Evolutionary conservation across 2,797 vertebrate genomes (phyloP).

Genomic region (Nannoperca obscura): DNA sequence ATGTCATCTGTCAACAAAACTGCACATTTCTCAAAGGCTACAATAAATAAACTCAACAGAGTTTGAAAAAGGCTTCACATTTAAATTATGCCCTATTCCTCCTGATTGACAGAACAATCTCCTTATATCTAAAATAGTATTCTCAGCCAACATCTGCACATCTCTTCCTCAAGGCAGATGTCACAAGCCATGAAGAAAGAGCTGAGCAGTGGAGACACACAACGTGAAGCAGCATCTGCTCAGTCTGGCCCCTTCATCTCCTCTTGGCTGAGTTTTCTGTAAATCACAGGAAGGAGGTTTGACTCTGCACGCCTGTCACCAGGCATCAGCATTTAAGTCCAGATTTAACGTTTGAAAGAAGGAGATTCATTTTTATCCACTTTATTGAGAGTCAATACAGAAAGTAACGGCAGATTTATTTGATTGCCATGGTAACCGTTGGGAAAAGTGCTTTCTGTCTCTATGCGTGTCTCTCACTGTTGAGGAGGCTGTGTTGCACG

Average conservation of each 20-base stretch:
- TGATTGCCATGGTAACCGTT: slow-evolving; percentile 83
- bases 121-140: slow-evolving; percentile 28
- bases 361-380: slow-evolving; percentile 74
- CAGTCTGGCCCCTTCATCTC: slow-evolving; percentile 59
- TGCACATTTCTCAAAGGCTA: neutral
- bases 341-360: slow-evolving; percentile 75
- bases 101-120: slow-evolving; percentile 38
- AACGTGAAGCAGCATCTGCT: slow-evolving; percentile 71
- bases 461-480: slow-evolving; percentile 44
- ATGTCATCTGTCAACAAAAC: neutral
- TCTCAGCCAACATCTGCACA: slow-evolving; percentile 61
- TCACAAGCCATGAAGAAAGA: slow-evolving; percentile 53
- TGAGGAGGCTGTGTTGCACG: slow-evolving; percentile 61
- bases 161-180: slow-evolving; percentile 53
- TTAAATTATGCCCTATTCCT: neutral
- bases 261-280: slow-evolving; percentile 70
- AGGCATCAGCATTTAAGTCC: slow-evolving; percentile 77
- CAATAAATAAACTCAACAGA: slow-evolving; percentile 8
- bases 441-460: slow-evolving; percentile 64
- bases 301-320: slow-evolving; percentile 76
- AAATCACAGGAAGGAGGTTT: slow-evolving; percentile 69
- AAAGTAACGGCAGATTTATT: slow-evolving; percentile 70
- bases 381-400: slow-evolving; percentile 78
- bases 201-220: slow-evolving; percentile 51
- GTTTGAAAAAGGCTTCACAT: neutral